phyloP scores from a whole-genome alignment of 2,888 invertebrate species.

The Eumacrocentrus americanus region DNA sequence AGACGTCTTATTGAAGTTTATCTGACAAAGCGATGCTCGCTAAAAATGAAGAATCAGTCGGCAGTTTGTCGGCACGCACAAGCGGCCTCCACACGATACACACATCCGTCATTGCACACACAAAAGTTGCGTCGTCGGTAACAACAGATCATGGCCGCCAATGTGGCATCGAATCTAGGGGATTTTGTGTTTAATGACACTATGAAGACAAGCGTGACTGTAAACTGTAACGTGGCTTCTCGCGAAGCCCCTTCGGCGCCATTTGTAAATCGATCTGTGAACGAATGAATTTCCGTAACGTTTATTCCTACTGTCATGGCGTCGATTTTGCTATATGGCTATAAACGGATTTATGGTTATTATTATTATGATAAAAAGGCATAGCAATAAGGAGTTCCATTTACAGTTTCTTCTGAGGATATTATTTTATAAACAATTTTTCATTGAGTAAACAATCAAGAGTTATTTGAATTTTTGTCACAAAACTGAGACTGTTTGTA shows the following conservation, averaged over 20 bases:
- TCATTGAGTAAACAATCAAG: neutral
- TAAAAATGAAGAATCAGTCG: slow-evolving; percentile 29
- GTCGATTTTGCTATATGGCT: too few relatives aligned
- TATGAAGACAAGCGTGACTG: slow-evolving; percentile 11
- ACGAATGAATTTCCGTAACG: too few relatives aligned
- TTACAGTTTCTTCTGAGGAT: too few relatives aligned
- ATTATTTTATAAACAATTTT: too few relatives aligned
- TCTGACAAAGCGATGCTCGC: neutral
- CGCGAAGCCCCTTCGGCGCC: neutral
- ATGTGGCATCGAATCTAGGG: slow-evolving; percentile 19
- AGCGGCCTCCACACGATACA: slow-evolving; percentile 43
- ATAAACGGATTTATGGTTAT: too few relatives aligned
- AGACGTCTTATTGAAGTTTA: neutral
- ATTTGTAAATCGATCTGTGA: neutral
- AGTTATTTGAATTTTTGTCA: neutral
- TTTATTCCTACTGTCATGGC: too few relatives aligned
- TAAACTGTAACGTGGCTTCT: slow-evolving; percentile 32
- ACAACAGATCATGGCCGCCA: slow-evolving; percentile 30
- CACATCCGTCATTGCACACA: slow-evolving; percentile 46
- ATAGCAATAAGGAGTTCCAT: too few relatives aligned
- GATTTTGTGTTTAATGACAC: slow-evolving; percentile 23
- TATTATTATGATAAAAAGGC: neutral
- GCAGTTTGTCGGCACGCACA: slow-evolving; percentile 45
- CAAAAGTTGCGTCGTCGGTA: slow-evolving; percentile 41
- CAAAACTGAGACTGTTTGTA: neutral